Evolutionary conservation across 2,113 vertebrate species (phyloP).

Genomic region (Eublepharis macularius): DNA sequence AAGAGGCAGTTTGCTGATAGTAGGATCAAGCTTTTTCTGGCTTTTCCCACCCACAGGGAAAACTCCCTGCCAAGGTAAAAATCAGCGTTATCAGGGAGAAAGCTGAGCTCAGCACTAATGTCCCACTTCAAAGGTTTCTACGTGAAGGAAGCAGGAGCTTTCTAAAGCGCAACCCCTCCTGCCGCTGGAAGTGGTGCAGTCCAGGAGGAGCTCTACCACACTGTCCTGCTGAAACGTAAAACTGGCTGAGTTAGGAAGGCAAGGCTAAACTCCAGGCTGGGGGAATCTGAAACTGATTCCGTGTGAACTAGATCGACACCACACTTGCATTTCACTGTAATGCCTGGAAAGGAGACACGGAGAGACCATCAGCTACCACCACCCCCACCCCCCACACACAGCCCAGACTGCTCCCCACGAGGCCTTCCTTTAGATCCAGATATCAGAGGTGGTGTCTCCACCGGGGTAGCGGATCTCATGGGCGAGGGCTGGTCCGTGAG

Average conservation of each 20-base stretch:
- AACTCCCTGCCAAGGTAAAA: not conserved
- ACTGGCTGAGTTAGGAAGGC: not conserved
- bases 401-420: accelerated
- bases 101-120: too few species aligned
- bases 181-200: too few species aligned
- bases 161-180: too few species aligned
- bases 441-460: slow-evolving; percentile 91
- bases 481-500: slow-evolving; percentile 85
- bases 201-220: not conserved
- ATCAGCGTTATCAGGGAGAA: not conserved
- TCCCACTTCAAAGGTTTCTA: not conserved
- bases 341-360: not conserved
- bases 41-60: not conserved
- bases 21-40: too few species aligned
- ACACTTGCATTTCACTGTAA: not conserved
- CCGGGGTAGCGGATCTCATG: slow-evolving; percentile 92
- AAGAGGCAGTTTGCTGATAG: too few species aligned
- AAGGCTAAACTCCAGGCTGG: too few species aligned
- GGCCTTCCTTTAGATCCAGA: slow-evolving; percentile 81
- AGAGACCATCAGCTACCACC: too few species aligned
- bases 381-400: too few species aligned
- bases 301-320: too few species aligned
- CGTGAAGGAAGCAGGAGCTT: too few species aligned
- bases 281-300: too few species aligned
- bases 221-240: not conserved